These are phyloP conservation scores for Spicauda simplicius DNA, from an alignment of 2,888 invertebrate genomes.

Conservation along the genomic window DNA sequence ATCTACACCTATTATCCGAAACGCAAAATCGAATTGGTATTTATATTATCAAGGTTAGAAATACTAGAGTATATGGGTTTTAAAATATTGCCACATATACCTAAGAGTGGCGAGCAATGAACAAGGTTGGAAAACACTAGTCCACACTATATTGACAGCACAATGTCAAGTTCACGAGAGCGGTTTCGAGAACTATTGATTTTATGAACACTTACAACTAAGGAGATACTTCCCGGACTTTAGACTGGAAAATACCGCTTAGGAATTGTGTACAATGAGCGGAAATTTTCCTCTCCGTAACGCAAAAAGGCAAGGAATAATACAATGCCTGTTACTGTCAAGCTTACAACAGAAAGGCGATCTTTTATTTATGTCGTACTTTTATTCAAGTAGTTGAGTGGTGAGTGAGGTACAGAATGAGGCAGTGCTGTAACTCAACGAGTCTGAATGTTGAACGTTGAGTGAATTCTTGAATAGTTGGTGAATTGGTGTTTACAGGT, in stretches of 20 bases:
- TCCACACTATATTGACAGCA: not conserved
- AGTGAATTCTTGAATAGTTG: too few relatives aligned
- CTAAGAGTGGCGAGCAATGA: too few relatives aligned
- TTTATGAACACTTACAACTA: not conserved
- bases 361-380: not conserved
- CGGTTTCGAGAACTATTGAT: not conserved
- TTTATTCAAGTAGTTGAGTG: not conserved
- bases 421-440: too few relatives aligned
- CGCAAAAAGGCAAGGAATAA: not conserved
- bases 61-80: too few relatives aligned
- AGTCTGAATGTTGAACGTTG: too few relatives aligned
- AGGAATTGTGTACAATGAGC: not conserved
- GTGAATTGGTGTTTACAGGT: too few relatives aligned
- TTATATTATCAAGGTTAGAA: too few relatives aligned
- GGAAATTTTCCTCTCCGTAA: conserved; percentile 1
- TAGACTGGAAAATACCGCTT: not conserved
- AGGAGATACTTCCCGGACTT: not conserved
- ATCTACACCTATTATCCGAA: too few relatives aligned
- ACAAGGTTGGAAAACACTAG: too few relatives aligned
- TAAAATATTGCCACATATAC: too few relatives aligned
- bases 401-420: too few relatives aligned
- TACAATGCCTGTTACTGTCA: not conserved
- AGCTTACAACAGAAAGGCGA: not conserved
- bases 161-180: not conserved
- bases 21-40: too few relatives aligned